A percentile compares a stretch with the other conserved stretches of the same genome.
Evolutionary conservation across 2,797 vertebrate species (phyloP).

Genomic region (Xyrichtys novacula): DNA sequence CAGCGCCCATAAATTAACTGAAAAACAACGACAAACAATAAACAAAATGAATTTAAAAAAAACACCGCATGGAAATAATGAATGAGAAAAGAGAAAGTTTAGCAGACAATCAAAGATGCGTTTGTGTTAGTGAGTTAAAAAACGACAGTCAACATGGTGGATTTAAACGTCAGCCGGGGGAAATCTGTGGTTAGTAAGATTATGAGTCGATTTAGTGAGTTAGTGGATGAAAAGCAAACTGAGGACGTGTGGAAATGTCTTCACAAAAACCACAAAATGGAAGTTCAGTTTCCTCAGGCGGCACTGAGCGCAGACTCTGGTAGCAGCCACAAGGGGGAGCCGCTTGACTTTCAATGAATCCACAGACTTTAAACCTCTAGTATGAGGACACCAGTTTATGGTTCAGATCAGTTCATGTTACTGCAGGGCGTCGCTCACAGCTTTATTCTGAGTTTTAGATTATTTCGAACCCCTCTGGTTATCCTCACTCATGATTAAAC

Average conservation of each 20-base stretch:
- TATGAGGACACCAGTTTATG: neutral
- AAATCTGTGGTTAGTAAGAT: neutral
- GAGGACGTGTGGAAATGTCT: neutral
- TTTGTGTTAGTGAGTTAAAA: neutral
- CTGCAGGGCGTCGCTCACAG: neutral
- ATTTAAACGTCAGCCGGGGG: neutral
- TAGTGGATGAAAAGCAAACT: neutral
- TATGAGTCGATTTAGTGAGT: neutral
- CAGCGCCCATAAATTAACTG: slow-evolving; percentile 88
- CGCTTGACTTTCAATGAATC: slow-evolving; percentile 3
- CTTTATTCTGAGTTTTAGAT: neutral
- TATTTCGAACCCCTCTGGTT: neutral
- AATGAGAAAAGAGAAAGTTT: slow-evolving; percentile 2
- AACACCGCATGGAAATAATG: slow-evolving; percentile 42
- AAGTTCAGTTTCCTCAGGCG: slow-evolving; percentile 25
- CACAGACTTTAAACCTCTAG: neutral
- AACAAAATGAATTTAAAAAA: slow-evolving; percentile 75
- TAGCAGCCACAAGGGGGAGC: slow-evolving; percentile 74
- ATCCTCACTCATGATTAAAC: no score
- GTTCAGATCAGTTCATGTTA: neutral
- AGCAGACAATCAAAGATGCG: neutral
- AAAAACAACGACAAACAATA: slow-evolving; percentile 83
- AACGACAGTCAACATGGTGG: neutral
- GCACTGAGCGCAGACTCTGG: neutral
- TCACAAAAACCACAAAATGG: slow-evolving; percentile 67